Evolutionary conservation across 1,140 invertebrate genomes (phyloP).

Genomic region (Leucophenga varia): DNA sequence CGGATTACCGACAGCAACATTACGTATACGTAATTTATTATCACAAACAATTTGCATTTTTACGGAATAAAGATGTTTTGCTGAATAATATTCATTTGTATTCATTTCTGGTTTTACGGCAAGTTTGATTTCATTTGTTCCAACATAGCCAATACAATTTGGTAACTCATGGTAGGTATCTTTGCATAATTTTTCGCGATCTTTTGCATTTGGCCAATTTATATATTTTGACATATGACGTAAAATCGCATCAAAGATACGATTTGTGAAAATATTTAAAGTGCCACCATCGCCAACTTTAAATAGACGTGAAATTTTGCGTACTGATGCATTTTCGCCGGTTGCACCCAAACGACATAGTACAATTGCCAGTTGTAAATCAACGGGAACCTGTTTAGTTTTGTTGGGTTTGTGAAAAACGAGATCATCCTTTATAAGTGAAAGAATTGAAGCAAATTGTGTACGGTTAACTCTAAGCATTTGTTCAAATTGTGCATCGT

Average conservation of each 20-base stretch:
- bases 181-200: neutral
- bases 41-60: neutral
- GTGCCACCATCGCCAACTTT: constrained; percentile 8
- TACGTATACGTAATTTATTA: neutral
- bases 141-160: constrained; percentile 1
- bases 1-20: neutral
- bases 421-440: neutral
- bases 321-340: constrained; percentile 8
- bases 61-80: neutral
- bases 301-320: constrained; percentile 10
- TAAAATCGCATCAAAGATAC: constrained; percentile 2
- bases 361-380: constrained; percentile 7
- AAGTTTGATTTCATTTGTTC: neutral
- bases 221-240: neutral
- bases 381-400: neutral
- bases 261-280: neutral
- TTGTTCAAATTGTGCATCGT: neutral
- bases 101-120: neutral
- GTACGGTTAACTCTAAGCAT: neutral
- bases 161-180: neutral
- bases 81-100: neutral
- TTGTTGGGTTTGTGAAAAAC: neutral
- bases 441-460: constrained; percentile 1
- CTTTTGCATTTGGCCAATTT: neutral
- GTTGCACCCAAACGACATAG: constrained; percentile 9